phyloP scores from a whole-genome alignment of 2,888 invertebrate genomes.

The Caenorhabditis parvicauda region DNA sequence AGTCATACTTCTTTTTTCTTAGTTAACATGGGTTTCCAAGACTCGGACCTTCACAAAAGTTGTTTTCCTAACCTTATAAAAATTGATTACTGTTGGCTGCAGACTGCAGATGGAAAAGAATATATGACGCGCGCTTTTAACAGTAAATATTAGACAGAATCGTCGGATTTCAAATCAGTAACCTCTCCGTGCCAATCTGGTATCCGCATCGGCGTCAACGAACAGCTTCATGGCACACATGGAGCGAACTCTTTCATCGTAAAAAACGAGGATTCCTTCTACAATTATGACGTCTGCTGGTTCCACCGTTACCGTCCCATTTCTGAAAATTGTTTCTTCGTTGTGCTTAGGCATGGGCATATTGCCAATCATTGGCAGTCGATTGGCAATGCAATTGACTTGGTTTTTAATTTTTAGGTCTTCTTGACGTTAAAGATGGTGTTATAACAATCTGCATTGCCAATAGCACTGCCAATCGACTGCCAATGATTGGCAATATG shows the following conservation, averaged over 20 bases:
- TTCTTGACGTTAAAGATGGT: no score
- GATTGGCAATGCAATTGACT: no score
- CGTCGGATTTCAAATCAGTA: not conserved
- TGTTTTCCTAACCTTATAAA: not conserved
- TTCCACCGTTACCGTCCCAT: slow-evolving; percentile 17
- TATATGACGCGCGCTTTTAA: not conserved
- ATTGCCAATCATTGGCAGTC: no score
- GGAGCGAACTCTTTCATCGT: slow-evolving; percentile 88
- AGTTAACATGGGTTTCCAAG: not conserved
- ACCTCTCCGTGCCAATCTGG: slow-evolving; percentile 91
- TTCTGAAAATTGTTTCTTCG: slow-evolving; percentile 13
- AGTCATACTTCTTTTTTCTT: no score
- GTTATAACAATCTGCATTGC: no score
- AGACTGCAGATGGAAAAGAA: no score
- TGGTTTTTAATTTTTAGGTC: no score
- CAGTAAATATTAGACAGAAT: not conserved
- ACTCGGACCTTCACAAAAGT: not conserved
- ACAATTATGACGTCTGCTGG: slow-evolving; percentile 64
- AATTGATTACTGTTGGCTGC: not conserved
- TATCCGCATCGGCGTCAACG: slow-evolving; percentile 98
- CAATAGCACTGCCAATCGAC: no score
- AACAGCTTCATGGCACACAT: slow-evolving; percentile 98
- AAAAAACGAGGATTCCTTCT: slow-evolving; percentile 98
- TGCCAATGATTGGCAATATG: no score
- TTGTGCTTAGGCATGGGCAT: no score